A percentile compares a stretch with the other conserved stretches of the same genome.
Evolutionary conservation across 2,888 invertebrate genomes (phyloP).

Genomic region (Xylophagus ater): DNA sequence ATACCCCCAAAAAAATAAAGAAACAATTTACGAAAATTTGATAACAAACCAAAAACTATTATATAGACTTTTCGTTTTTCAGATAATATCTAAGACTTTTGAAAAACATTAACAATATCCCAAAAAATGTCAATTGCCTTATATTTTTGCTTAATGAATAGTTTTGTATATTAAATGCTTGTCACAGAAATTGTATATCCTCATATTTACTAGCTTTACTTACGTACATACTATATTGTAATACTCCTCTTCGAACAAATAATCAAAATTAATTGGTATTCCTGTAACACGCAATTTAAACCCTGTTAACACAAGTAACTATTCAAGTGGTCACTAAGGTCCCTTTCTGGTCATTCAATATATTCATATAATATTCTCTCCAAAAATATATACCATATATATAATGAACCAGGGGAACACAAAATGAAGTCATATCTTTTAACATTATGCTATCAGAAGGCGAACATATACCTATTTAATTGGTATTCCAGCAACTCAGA

Average conservation of each 20-base stretch:
- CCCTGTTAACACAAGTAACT: constrained; percentile 19
- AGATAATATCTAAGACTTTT: no score
- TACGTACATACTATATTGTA: no score
- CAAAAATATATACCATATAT: no score
- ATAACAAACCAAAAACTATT: no score
- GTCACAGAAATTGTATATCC: background rate
- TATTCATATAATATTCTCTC: no score
- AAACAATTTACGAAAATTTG: no score
- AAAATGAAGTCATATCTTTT: constrained; percentile 6
- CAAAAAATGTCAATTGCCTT: constrained; percentile 10
- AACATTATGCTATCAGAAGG: background rate
- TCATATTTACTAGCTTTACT: no score
- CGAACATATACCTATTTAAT: constrained; percentile 12
- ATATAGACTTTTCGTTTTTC: no score
- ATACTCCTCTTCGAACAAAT: constrained; percentile 13
- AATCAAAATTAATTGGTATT: constrained; percentile 21
- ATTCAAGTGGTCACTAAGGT: constrained; percentile 18
- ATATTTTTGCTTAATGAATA: constrained; percentile 6
- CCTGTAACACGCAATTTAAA: constrained; percentile 21
- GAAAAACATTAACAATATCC: background rate
- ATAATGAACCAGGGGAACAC: background rate
- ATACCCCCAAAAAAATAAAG: no score
- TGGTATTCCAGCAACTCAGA: constrained; percentile 8
- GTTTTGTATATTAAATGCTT: constrained; percentile 6
- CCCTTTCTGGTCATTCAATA: constrained; percentile 12